Base-by-base conservation (phyloP, 2,797 vertebrate genomes). In the Brotula barbata region DNA sequence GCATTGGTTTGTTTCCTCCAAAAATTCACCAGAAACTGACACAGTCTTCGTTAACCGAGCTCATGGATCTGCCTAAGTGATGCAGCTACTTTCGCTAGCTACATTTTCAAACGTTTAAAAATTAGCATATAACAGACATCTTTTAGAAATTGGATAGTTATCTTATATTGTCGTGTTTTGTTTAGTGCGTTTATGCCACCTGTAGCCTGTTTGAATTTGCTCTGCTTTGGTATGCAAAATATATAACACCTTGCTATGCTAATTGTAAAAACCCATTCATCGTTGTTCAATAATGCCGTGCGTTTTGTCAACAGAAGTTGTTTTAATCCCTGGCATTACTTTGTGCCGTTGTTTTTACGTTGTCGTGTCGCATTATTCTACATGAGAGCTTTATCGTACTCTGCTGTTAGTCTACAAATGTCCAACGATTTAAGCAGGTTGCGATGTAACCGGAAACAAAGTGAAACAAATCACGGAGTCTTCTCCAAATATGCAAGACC, bases 211-310 rank as follows among this genome's bases (percentile, higher is more conserved):
- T 21, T 17, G 34, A 33, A 9, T 6, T 11, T 8, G 23, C 28
- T 33, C 22, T 53, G 19, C n/a, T 25, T 28, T 28, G 14, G 40
- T 7, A 64, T 64, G 10, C 42, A 1, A 9, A 14, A 31, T 74
- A 53, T 66, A 47, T 45, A 22, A 49, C 71, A 73, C 66, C 69
- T 15, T 9, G 34, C 16, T 44, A 54, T 66, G 79, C 75, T 81
- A 73, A 23, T 16, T 15, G 20, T 2, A 10, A 9, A 7, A 57
- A 45, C 7, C 2, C 21, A 15, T 34, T 36, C 31, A 1, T 58
- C 25, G 10, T 0, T 28, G 25, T 50, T 9, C 19, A 6, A 9
- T 8, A 28, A 28, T 28, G 8, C 8, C 25, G 40, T 46, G 10
- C 1, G n/a, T 6, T 7, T 15, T 9, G 33, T 39, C 31, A 19